phyloP scores from a whole-genome alignment of 2,113 vertebrate species.

The Pangasianodon gigas region DNA sequence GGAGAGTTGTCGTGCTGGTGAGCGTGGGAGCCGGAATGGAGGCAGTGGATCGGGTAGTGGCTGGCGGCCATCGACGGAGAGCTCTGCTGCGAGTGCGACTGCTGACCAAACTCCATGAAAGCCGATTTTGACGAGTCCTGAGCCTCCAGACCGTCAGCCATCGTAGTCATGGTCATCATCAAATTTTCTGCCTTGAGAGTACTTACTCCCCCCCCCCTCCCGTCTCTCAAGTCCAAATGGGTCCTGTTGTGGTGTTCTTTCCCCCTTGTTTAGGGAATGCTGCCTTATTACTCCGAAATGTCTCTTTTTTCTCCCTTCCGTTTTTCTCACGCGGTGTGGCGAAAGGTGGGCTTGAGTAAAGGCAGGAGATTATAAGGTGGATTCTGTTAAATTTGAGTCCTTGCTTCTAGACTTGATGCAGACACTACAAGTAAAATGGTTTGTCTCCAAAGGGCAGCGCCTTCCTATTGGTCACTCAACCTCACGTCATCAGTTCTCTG shows the following conservation, averaged over 20 bases:
- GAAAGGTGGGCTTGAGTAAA: constrained; percentile 82
- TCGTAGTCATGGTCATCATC: constrained; percentile 99
- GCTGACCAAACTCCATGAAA: constrained; percentile 98
- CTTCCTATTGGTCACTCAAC: constrained; percentile 91
- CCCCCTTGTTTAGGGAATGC: constrained; percentile 77
- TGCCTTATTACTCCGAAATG: constrained; percentile 80
- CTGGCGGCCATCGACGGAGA: constrained; percentile 91
- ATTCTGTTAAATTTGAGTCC: constrained; percentile 93
- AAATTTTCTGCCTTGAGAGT: constrained; percentile 96
- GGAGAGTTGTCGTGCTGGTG: constrained; percentile 91
- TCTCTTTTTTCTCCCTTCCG: constrained; percentile 67
- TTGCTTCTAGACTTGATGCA: constrained; percentile 90
- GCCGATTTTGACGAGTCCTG: constrained; percentile 99
- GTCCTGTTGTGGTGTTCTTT: constrained; percentile 70
- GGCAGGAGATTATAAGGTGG: constrained; percentile 90
- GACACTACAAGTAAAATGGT: constrained; percentile 95
- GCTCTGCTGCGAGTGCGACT: constrained; percentile 86
- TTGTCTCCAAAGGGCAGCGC: constrained; percentile 97
- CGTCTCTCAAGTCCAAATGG: constrained; percentile 79
- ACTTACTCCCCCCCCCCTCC: constrained; percentile 78
- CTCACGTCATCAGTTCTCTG: constrained; percentile 88
- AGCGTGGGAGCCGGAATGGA: constrained; percentile 86
- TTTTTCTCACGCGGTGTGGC: constrained; percentile 75
- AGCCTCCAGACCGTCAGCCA: constrained; percentile 99
- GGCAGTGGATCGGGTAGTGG: constrained; percentile 95